Percentiles rank a stretch among this genome's conserved stretches.
These are phyloP conservation scores for Hypena proboscidalis DNA, from an alignment of 2,888 invertebrate genomes.

Conservation along the genomic window DNA sequence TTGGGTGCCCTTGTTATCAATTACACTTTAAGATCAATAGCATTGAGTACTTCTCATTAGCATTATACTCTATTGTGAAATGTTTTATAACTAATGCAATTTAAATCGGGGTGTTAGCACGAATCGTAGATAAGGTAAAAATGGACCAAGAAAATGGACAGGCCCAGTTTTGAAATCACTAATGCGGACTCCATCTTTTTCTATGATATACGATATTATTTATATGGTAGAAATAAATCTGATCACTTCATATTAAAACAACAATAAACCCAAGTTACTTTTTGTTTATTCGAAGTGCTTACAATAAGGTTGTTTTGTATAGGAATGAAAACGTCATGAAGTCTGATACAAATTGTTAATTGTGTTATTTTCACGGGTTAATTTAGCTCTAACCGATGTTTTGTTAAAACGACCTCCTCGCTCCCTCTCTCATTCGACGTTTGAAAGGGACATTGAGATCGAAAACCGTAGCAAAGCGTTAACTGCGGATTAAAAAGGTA, in stretches of 20 bases:
- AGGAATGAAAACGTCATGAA: slow-evolving; percentile 11
- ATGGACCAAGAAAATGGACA: too few species aligned
- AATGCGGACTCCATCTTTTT: too few species aligned
- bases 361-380: slow-evolving; percentile 15
- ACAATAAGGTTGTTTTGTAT: slow-evolving; percentile 13
- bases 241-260: slow-evolving; percentile 34
- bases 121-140: slow-evolving; percentile 13
- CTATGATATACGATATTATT: too few species aligned
- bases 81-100: slow-evolving; percentile 14
- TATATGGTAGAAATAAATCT: slow-evolving; percentile 14
- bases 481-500: too few species aligned
- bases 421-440: too few species aligned
- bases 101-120: slow-evolving; percentile 19
- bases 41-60: slow-evolving; percentile 29
- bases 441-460: too few species aligned
- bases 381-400: too few species aligned
- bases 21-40: slow-evolving; percentile 21
- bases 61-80: slow-evolving; percentile 30
- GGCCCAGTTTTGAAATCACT: too few species aligned
- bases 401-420: too few species aligned
- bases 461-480: too few species aligned
- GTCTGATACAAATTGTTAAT: slow-evolving; percentile 13
- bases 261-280: slow-evolving; percentile 22
- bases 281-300: slow-evolving; percentile 7
- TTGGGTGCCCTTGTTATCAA: slow-evolving; percentile 29